Conservation (phyloP, 2,888 invertebrate species). For the Blastobasis lacticolella region DNA sequence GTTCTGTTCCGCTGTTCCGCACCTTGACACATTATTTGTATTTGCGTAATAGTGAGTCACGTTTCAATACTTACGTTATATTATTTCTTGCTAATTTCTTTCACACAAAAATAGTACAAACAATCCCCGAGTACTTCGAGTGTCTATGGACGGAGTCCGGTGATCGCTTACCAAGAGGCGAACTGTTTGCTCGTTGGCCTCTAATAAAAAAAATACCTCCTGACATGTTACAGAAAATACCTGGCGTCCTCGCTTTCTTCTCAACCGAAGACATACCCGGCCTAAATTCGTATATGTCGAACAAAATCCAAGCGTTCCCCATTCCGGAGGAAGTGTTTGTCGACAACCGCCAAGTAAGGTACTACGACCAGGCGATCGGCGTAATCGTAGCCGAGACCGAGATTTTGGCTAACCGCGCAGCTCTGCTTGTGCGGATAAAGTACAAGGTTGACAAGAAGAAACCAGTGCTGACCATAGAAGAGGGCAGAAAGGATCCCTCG, state of each 20-base stretch:
- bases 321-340: constrained; percentile 45
- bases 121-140: background rate
- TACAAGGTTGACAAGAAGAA: constrained; percentile 40
- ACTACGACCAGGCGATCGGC: constrained; percentile 76
- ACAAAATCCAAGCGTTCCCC: constrained; percentile 5
- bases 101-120: no score
- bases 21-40: no score
- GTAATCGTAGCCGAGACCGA: constrained; percentile 72
- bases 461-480: constrained; percentile 16
- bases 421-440: constrained; percentile 57
- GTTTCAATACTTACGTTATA: no score
- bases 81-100: no score
- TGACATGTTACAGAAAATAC: constrained; percentile 57
- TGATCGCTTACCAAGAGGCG: no score
- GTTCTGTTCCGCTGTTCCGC: no score
- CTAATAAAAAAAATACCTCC: no score
- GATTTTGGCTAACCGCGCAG: constrained; percentile 59
- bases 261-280: constrained; percentile 78
- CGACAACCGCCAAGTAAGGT: constrained; percentile 50
- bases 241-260: constrained; percentile 75
- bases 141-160: no score
- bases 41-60: no score
- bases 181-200: no score
- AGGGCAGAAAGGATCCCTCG: constrained; percentile 9
- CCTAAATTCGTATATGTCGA: constrained; percentile 60